A percentile compares a stretch with the other conserved stretches of the same genome.
Conservation (phyloP, 2,888 invertebrate species). For the Temnothorax rugatulus region DNA sequence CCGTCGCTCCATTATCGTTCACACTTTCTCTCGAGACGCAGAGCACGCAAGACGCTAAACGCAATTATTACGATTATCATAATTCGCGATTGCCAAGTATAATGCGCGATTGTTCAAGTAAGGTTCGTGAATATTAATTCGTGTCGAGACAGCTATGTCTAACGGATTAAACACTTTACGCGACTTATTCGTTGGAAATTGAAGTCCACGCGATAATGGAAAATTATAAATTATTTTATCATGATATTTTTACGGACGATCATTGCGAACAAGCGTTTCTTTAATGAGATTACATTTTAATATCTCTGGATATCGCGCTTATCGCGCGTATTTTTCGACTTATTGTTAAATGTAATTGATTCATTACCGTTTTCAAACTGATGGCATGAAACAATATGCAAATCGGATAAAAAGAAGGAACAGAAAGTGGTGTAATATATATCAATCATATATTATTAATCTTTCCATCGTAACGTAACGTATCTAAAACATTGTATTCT, state of each 20-base stretch:
- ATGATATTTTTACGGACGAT: background rate
- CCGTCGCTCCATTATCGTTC: background rate
- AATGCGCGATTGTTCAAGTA: background rate
- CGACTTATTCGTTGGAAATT: background rate
- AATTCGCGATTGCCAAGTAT: background rate
- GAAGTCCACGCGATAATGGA: background rate
- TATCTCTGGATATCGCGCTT: background rate
- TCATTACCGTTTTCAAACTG: background rate
- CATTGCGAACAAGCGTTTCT: background rate
- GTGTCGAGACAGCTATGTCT: background rate
- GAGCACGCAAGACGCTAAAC: background rate
- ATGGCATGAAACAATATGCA: background rate
- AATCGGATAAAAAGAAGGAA: background rate
- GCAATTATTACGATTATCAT: background rate
- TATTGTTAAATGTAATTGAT: background rate
- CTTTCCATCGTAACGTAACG: background rate
- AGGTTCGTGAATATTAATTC: background rate
- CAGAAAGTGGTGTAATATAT: background rate
- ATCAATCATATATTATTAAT: constrained; percentile 9
- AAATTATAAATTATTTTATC: background rate
- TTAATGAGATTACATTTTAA: background rate
- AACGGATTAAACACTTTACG: background rate
- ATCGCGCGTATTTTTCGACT: background rate
- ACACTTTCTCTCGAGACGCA: background rate
- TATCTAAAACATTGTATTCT: background rate